These are phyloP conservation scores for Ichneumoninae sp. DNA, from an alignment of 2,888 invertebrate genomes.

Conservation along the genomic window DNA sequence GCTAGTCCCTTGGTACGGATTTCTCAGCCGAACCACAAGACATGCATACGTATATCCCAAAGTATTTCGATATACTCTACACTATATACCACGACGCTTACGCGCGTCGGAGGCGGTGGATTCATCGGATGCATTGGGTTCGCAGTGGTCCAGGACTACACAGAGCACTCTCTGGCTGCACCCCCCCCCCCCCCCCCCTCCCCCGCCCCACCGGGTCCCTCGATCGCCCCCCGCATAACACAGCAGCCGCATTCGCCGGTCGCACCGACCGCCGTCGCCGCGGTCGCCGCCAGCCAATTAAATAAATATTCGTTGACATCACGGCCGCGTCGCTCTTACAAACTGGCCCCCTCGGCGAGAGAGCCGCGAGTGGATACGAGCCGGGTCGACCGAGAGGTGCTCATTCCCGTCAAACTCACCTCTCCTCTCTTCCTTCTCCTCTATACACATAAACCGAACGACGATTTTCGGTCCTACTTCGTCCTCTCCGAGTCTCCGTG, in stretches of 20 bases:
- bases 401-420: constrained; percentile 73
- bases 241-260: constrained; percentile 78
- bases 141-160: constrained; percentile 42
- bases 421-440: constrained; percentile 46
- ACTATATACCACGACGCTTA: constrained; percentile 17
- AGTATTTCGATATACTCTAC: constrained; percentile 2
- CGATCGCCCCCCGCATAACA: constrained; percentile 82
- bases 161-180: constrained; percentile 48
- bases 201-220: constrained; percentile 20
- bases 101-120: constrained; percentile 44
- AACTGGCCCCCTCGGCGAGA: constrained; percentile 78
- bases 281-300: constrained; percentile 80
- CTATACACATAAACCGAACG: constrained; percentile 50
- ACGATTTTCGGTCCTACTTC: constrained; percentile 62
- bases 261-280: constrained; percentile 76
- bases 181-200: too few species aligned
- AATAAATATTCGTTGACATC: constrained; percentile 84
- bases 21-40: neutral
- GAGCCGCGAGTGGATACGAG: constrained; percentile 61
- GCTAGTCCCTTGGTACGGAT: neutral
- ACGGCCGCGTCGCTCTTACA: constrained; percentile 82
- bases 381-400: constrained; percentile 73
- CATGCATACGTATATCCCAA: neutral
- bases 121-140: constrained; percentile 50
- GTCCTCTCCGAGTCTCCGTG: constrained; percentile 1